Percentiles rank a stretch among this genome's conserved stretches.
phyloP scores from a whole-genome alignment of 2,113 vertebrate species.

The Atlantisia rogersi region DNA sequence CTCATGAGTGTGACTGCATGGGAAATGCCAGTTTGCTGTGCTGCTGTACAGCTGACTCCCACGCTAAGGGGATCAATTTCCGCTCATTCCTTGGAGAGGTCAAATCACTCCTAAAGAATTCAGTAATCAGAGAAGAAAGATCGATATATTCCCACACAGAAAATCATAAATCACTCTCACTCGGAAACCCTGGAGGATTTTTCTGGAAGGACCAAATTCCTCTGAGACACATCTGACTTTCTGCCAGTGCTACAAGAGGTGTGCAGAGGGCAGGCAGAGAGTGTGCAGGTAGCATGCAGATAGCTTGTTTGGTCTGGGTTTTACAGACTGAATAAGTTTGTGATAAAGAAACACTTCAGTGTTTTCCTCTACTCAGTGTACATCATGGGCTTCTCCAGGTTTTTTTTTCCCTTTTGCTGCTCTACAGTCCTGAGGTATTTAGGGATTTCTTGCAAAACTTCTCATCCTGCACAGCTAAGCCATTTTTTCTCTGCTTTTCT shows the following conservation, averaged over 20 bases:
- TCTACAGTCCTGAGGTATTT: background rate
- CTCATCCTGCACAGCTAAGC: background rate
- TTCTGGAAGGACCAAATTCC: background rate
- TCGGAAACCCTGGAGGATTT: background rate
- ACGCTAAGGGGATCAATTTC: rapidly evolving
- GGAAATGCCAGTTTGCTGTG: background rate
- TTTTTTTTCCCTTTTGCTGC: background rate
- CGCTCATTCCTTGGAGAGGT: background rate
- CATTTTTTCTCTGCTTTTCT: background rate
- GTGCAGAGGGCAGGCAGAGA: background rate
- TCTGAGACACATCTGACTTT: background rate
- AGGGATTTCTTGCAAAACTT: background rate
- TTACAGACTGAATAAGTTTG: background rate
- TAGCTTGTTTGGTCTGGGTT: background rate
- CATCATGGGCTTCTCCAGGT: background rate
- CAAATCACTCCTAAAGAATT: background rate
- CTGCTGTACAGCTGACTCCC: background rate
- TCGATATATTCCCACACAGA: background rate
- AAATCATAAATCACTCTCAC: background rate
- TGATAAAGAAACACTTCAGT: background rate
- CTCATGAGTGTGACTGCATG: rapidly evolving
- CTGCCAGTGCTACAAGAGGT: background rate
- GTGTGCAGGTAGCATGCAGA: background rate
- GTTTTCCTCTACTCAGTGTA: background rate
- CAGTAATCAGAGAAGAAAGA: background rate